Evolutionary conservation across 2,888 invertebrate species (phyloP).

Genomic region (Rhagonycha lutea): DNA sequence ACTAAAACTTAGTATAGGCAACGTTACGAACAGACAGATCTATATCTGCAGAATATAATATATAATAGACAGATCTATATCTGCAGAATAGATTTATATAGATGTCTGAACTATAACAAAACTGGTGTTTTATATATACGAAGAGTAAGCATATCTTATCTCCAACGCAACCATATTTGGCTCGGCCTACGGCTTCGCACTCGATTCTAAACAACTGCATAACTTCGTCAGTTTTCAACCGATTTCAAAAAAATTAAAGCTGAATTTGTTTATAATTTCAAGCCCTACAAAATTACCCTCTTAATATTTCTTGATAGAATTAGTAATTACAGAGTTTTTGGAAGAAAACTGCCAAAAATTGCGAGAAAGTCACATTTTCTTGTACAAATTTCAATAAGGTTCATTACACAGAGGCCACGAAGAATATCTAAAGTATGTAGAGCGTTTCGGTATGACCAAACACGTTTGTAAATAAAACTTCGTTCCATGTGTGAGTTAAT

Average conservation of each 20-base stretch:
- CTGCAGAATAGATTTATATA: too few relatives aligned
- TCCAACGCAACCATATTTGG: too few relatives aligned
- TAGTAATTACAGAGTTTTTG: background rate
- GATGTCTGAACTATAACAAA: too few relatives aligned
- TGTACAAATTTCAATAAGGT: background rate
- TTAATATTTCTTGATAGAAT: background rate
- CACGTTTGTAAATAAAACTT: background rate
- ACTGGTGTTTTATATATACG: too few relatives aligned
- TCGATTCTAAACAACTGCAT: too few relatives aligned
- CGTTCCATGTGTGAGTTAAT: background rate
- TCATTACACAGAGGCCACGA: background rate
- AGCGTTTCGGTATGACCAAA: background rate
- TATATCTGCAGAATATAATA: too few relatives aligned
- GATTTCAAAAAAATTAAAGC: background rate
- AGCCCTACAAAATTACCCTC: background rate
- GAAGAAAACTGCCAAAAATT: background rate
- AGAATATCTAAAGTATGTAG: background rate
- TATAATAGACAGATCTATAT: too few relatives aligned
- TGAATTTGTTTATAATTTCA: background rate
- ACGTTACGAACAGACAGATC: too few relatives aligned
- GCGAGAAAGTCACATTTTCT: background rate
- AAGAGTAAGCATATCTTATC: too few relatives aligned
- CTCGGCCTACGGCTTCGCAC: too few relatives aligned
- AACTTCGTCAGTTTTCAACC: background rate
- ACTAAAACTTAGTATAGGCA: too few relatives aligned